Conservation (phyloP, 1,140 invertebrate genomes). For the Nilaparvata lugens region DNA sequence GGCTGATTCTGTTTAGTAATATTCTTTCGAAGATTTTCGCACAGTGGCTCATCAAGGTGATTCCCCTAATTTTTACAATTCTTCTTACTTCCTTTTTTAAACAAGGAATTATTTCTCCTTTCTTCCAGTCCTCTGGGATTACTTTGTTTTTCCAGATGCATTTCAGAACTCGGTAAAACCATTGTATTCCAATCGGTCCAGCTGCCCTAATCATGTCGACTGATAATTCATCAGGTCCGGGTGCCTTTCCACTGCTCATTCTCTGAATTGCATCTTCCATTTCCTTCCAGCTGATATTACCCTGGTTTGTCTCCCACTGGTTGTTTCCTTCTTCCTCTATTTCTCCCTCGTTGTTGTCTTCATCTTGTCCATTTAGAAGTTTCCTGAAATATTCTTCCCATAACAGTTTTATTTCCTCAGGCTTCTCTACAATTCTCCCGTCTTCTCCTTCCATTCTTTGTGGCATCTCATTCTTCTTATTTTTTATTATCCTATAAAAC, state of each 20-base stretch:
- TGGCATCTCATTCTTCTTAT: too few relatives aligned
- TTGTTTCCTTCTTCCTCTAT: not conserved
- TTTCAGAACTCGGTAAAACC: not conserved
- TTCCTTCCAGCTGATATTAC: not conserved
- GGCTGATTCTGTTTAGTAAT: not conserved
- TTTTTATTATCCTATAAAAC: too few relatives aligned
- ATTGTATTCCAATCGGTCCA: not conserved
- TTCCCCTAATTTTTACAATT: not conserved
- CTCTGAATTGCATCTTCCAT: not conserved
- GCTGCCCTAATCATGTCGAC: not conserved
- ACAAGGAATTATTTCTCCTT: not conserved
- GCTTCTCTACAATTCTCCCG: too few relatives aligned
- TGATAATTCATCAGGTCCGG: not conserved
- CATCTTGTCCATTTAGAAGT: not conserved
- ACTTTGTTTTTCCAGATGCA: not conserved
- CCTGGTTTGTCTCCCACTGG: not conserved
- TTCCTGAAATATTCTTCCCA: conserved; percentile 1
- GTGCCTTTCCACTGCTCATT: not conserved
- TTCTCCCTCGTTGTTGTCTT: not conserved
- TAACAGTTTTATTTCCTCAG: not conserved
- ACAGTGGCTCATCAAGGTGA: not conserved
- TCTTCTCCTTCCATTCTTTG: too few relatives aligned
- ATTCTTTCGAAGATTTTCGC: not conserved
- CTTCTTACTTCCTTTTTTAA: not conserved
- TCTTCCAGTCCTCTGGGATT: not conserved